Evolutionary conservation across 1,140 invertebrate genomes (phyloP).

Genomic region (Piezodorus guildinii): DNA sequence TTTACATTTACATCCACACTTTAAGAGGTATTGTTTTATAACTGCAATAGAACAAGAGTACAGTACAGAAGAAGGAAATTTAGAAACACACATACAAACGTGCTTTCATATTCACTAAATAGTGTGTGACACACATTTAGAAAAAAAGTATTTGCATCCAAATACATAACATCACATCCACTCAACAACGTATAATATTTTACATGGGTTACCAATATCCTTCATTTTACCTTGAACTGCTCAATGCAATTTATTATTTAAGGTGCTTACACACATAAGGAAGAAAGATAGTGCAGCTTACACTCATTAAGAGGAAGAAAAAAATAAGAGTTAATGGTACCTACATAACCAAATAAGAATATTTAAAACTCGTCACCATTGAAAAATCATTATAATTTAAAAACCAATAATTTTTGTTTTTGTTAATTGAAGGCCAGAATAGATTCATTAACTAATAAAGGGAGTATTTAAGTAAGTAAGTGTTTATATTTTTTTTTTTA

Average conservation of each 20-base stretch:
- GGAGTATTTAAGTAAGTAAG: too few relatives aligned
- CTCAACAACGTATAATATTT: background rate
- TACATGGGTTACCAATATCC: background rate
- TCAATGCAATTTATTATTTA: background rate
- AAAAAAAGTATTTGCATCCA: constrained; percentile 3
- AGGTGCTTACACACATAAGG: constrained; percentile 1
- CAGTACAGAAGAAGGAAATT: background rate
- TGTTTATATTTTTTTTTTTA: too few relatives aligned
- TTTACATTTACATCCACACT: too few relatives aligned
- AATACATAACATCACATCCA: constrained; percentile 5
- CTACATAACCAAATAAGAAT: too few relatives aligned
- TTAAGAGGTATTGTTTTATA: too few relatives aligned
- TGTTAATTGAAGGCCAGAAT: too few relatives aligned
- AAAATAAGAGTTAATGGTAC: background rate
- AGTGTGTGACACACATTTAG: constrained; percentile 6
- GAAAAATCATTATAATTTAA: too few relatives aligned
- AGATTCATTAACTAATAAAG: too few relatives aligned
- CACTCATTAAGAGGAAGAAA: background rate
- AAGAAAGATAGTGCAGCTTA: background rate
- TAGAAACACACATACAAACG: constrained; percentile 12
- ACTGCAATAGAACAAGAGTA: too few relatives aligned
- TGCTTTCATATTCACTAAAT: constrained; percentile 14
- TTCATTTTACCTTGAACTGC: background rate
- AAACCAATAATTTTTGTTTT: too few relatives aligned
- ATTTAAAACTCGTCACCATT: too few relatives aligned